Evolutionary conservation across 2,113 vertebrate genomes (phyloP).

Genomic region (Glaucomys volans): DNA sequence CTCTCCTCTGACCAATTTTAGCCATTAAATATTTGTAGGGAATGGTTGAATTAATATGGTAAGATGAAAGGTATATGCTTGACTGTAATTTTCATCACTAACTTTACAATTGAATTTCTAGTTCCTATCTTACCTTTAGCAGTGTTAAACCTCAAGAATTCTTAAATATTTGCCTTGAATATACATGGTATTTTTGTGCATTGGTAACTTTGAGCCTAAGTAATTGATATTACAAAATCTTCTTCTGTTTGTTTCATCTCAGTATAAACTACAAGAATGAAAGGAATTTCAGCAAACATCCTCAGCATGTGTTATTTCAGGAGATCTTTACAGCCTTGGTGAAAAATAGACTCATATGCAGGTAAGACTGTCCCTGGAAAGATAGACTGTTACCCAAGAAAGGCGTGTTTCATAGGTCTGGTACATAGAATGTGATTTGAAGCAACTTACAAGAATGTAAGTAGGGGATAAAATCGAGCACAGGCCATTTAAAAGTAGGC

Average conservation of each 20-base stretch:
- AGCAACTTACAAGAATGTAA: not conserved
- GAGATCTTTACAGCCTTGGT: constrained; percentile 90
- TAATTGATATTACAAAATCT: constrained; percentile 4
- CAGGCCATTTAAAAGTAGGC: not conserved
- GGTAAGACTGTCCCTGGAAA: constrained; percentile 83
- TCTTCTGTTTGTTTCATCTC: constrained; percentile 65
- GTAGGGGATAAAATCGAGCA: not conserved
- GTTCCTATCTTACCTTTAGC: not conserved
- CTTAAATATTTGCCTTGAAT: not conserved
- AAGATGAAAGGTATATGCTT: constrained; percentile 9
- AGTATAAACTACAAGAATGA: constrained; percentile 92
- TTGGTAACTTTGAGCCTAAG: not conserved
- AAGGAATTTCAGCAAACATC: constrained; percentile 91
- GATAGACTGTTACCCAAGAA: not conserved
- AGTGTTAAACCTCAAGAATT: not conserved
- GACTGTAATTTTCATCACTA: not conserved
- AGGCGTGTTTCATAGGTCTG: not conserved
- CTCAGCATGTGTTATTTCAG: constrained; percentile 88
- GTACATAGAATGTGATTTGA: not conserved
- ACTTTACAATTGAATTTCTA: not conserved
- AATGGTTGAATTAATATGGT: not conserved
- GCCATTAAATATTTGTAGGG: not conserved
- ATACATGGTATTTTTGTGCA: not conserved
- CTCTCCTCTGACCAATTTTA: not conserved
- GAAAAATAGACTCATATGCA: constrained; percentile 92